Conservation (phyloP, 2,797 vertebrate species). For the Caiman crocodilus region DNA sequence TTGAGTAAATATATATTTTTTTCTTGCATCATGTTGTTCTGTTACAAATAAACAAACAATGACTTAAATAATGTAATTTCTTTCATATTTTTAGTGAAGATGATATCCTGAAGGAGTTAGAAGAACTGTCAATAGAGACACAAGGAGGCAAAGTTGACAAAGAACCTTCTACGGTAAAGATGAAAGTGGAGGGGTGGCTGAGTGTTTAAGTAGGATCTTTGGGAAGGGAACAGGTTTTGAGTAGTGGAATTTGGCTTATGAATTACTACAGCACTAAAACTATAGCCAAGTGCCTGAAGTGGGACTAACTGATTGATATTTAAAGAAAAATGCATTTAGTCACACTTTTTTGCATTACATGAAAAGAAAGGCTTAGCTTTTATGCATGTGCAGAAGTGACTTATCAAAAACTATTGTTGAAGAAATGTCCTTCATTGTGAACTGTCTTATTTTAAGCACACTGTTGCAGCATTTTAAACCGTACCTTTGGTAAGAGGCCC, state of each 20-base stretch:
- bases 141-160: constrained; percentile 87
- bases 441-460: background rate
- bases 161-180: constrained; percentile 80
- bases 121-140: constrained; percentile 91
- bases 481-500: background rate
- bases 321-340: background rate
- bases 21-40: background rate
- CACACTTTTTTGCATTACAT: background rate
- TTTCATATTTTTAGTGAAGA: constrained; percentile 89
- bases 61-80: constrained; percentile 17
- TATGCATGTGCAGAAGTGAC: background rate
- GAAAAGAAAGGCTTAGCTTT: background rate
- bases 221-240: background rate
- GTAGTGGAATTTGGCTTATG: background rate
- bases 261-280: background rate
- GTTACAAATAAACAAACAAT: background rate
- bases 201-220: background rate
- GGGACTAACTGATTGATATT: background rate
- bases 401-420: background rate
- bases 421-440: background rate
- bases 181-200: constrained; percentile 56
- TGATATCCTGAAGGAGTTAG: constrained; percentile 95
- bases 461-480: background rate
- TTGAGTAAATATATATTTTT: constrained; percentile 82
- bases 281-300: background rate